A percentile compares a stretch with the other conserved stretches of the same genome.
Conservation (phyloP, 2,113 vertebrate genomes). For the Brachypteracias leptosomus region DNA sequence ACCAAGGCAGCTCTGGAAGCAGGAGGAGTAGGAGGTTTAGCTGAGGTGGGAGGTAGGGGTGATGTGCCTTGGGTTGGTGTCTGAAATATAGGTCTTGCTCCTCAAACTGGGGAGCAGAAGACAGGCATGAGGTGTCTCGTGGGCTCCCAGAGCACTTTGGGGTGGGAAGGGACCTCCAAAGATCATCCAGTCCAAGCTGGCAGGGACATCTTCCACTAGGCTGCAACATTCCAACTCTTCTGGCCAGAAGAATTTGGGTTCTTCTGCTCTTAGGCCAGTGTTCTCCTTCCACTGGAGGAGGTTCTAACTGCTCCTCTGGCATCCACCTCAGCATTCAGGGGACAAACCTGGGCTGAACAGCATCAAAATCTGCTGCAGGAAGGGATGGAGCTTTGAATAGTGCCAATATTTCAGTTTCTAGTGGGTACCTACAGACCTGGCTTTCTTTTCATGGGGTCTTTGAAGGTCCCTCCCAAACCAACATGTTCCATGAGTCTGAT, state of each 20-base stretch:
- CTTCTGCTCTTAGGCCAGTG: background rate
- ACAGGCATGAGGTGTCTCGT: background rate
- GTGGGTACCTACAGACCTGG: background rate
- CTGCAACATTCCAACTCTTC: background rate
- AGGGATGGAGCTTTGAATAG: background rate
- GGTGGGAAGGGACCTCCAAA: background rate
- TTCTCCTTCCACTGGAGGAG: background rate
- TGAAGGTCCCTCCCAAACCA: background rate
- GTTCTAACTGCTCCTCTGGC: background rate
- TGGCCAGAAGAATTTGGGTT: background rate
- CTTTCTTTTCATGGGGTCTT: background rate
- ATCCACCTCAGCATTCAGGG: background rate
- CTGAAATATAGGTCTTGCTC: background rate
- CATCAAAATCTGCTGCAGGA: fast-evolving
- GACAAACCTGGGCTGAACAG: background rate
- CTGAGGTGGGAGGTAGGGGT: background rate
- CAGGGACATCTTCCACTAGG: background rate
- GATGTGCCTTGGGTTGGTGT: background rate
- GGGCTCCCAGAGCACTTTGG: background rate
- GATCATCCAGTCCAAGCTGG: too few relatives aligned
- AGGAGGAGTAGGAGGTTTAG: background rate
- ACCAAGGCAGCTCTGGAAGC: background rate
- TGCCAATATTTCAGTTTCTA: background rate
- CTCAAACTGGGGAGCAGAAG: background rate
- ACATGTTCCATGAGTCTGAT: background rate